These are phyloP conservation scores for Asarcornis scutulata DNA, from an alignment of 2,113 vertebrate genomes.

Conservation along the genomic window DNA sequence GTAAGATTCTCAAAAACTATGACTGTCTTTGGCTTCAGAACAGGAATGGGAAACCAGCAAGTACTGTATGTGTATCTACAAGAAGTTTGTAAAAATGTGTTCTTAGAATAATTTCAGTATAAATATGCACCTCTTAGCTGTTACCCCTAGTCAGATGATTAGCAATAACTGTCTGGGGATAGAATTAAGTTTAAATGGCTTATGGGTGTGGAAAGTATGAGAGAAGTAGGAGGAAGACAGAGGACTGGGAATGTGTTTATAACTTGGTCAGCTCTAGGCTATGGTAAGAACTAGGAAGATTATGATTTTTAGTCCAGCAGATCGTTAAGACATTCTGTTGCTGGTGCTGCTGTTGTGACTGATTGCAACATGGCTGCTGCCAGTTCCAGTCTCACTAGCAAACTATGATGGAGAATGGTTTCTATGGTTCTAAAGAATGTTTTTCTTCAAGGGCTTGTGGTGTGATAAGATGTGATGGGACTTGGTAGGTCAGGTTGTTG, in stretches of 20 bases:
- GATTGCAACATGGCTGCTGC: no score
- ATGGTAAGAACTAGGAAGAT: background rate
- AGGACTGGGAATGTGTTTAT: background rate
- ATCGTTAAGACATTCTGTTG: accelerated
- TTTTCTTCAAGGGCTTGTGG: background rate
- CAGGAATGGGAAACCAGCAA: background rate
- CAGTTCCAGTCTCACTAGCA: background rate
- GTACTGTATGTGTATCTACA: background rate
- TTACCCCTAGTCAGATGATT: background rate
- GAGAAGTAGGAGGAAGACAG: background rate
- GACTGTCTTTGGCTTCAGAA: background rate
- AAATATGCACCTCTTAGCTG: background rate
- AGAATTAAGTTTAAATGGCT: background rate
- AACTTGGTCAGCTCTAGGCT: background rate
- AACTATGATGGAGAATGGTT: background rate
- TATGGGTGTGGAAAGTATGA: background rate
- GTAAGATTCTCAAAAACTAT: background rate
- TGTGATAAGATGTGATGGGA: background rate
- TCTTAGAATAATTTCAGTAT: background rate
- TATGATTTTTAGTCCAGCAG: background rate
- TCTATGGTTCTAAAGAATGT: accelerated
- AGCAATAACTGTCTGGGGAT: background rate
- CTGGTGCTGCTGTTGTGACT: accelerated
- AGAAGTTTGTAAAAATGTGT: background rate
- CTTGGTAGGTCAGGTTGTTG: background rate